phyloP scores from a whole-genome alignment of 2,888 invertebrate genomes.

The Corythucha ciliata region DNA sequence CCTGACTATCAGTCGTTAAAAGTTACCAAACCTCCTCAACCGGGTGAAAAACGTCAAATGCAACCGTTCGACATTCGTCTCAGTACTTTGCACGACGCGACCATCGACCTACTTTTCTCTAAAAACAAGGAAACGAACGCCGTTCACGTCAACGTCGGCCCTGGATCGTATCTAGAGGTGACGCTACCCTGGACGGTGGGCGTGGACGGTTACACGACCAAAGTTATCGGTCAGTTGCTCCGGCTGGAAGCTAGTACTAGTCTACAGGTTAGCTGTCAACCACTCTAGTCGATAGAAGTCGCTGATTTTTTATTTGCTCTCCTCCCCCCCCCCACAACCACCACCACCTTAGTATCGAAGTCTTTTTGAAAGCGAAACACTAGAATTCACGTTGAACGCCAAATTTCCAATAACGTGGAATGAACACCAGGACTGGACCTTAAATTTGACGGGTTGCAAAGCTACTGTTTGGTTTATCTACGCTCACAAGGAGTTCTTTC shows the following conservation, averaged over 20 bases:
- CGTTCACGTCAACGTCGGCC: constrained; percentile 87
- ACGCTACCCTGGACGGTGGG: constrained; percentile 89
- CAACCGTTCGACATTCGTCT: constrained; percentile 88
- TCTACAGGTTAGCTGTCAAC: constrained; percentile 50
- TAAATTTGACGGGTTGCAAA: constrained; percentile 87
- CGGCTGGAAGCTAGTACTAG: constrained; percentile 94
- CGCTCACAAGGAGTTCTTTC: constrained; percentile 91
- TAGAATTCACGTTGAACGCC: constrained; percentile 80
- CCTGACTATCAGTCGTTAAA: constrained; percentile 71
- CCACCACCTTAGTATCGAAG: constrained; percentile 85
- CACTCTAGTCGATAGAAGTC: not conserved
- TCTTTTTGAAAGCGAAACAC: constrained; percentile 85
- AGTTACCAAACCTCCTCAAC: constrained; percentile 67
- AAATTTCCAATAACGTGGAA: constrained; percentile 94
- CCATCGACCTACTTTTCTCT: constrained; percentile 91
- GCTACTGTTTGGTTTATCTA: constrained; percentile 87
- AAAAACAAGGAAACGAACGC: constrained; percentile 93
- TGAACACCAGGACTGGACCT: constrained; percentile 89
- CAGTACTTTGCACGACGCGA: constrained; percentile 83
- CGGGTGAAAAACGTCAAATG: constrained; percentile 79
- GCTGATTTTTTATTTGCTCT: not conserved
- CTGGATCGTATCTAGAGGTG: constrained; percentile 93
- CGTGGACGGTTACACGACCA: constrained; percentile 79
- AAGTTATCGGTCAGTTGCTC: constrained; percentile 84
- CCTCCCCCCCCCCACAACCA: not conserved